Evolutionary conservation across 2,888 invertebrate species (phyloP).

Genomic region (Meta bourneti): DNA sequence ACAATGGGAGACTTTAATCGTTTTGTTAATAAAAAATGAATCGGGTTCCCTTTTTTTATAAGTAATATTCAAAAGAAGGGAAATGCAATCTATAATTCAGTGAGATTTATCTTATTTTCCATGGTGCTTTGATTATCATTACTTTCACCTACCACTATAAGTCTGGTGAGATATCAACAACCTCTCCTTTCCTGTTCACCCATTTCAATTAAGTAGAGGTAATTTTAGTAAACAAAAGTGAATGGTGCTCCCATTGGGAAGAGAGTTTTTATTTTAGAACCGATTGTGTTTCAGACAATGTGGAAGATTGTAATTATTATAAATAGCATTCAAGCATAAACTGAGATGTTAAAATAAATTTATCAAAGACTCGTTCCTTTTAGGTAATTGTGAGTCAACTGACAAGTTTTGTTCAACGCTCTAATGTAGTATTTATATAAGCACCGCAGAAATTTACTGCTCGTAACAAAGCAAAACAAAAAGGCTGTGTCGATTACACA

Average conservation of each 20-base stretch:
- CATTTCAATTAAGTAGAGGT: constrained; percentile 12
- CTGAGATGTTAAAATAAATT: background rate
- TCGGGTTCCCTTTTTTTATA: constrained; percentile 34
- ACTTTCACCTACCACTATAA: constrained; percentile 7
- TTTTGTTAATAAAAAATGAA: constrained; percentile 26
- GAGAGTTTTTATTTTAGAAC: background rate
- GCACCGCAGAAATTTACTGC: too few relatives aligned
- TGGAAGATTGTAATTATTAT: background rate
- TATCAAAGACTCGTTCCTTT: too few relatives aligned
- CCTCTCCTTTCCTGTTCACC: constrained; percentile 8
- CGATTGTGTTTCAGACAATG: background rate
- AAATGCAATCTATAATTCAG: constrained; percentile 3
- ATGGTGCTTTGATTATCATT: background rate
- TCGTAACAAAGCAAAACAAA: too few relatives aligned
- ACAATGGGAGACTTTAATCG: constrained; percentile 50
- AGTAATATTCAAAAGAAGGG: constrained; percentile 10
- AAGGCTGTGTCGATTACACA: too few relatives aligned
- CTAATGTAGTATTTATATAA: too few relatives aligned
- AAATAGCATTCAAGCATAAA: background rate
- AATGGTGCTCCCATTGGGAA: constrained; percentile 23
- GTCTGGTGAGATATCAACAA: background rate
- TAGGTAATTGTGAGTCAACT: too few relatives aligned
- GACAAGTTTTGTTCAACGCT: too few relatives aligned
- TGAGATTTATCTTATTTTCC: constrained; percentile 16
- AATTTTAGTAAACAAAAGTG: constrained; percentile 24